Evolutionary conservation across 2,113 vertebrate genomes (phyloP), one percentile per base, ranked within the genome.

Genomic region (Petroica traversi): DNA sequence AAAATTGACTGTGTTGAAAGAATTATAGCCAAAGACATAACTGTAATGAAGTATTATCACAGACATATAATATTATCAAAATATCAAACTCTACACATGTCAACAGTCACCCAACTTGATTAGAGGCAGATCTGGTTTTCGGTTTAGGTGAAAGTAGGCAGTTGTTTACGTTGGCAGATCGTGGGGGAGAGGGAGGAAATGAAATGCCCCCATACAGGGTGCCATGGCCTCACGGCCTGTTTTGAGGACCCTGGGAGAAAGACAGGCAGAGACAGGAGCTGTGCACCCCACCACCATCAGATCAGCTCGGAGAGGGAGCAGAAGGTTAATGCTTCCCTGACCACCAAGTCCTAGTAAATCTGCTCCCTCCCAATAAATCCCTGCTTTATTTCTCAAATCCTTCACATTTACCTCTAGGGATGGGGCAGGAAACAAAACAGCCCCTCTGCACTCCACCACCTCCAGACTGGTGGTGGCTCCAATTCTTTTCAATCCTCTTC

Each of bases 21-120:
- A 94, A 93, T 96, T 96, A 95, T 45, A 83, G 93, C 40, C 88
- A 93, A 94, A 64, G 92, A 95, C 93, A 94, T 69, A 94, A 94
- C 82, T 63, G 82, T 72, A 88, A 93, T 86, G 82, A 93, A 94
- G 85, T 86, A 94, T 96, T 96, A 94, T 92, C 89, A 67, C 20
- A 4, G 82, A 62, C 67, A 92, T 83, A 74, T 73, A 93, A 86
- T 92, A 93, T 89, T 95, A 95, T 92, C 85, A 93, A 96, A 96
- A 96, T 96, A 88, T 93, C 88, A 59, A 93, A 77, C 74, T 96
- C 72, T 74, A 80, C 63, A 66, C 34, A 72, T 78, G 85, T 95
- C 94, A 95, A 43, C 85, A 92, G 94, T 91, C 82, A 93, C 94
- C 93, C 82, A 74, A 66, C 0, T 0, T 93, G 92, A 96, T 88